Percentiles rank a stretch among this genome's conserved stretches.
phyloP scores from a whole-genome alignment of 2,888 invertebrate genomes.

The Drosophila histrio region DNA sequence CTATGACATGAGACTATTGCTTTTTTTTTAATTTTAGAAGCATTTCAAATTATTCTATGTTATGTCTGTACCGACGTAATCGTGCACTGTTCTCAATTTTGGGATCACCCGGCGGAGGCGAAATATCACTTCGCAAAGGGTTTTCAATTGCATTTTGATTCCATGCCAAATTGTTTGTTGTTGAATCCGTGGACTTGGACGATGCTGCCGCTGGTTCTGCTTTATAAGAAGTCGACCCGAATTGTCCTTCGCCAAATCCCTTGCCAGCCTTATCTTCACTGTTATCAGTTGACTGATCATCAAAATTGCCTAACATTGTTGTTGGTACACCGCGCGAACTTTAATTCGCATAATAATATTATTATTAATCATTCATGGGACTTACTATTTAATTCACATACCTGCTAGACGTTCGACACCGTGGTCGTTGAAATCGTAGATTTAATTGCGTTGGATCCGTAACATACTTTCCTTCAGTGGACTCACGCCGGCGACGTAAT shows the following conservation, averaged over 20 bases:
- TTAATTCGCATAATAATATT: neutral
- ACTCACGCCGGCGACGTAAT: constrained; percentile 90
- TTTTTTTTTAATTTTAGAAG: constrained; percentile 26
- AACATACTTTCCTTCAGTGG: constrained; percentile 91
- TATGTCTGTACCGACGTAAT: constrained; percentile 83
- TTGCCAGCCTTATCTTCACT: constrained; percentile 69
- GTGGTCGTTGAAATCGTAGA: constrained; percentile 91
- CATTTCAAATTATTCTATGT: constrained; percentile 73
- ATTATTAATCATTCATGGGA: neutral
- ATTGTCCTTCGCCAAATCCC: constrained; percentile 26
- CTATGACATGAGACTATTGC: constrained; percentile 43
- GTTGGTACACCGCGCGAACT: constrained; percentile 85
- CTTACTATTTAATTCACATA: constrained; percentile 42
- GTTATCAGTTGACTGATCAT: constrained; percentile 80
- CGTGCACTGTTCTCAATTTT: constrained; percentile 84
- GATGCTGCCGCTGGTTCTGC: neutral
- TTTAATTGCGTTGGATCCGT: constrained; percentile 93
- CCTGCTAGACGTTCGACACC: constrained; percentile 84
- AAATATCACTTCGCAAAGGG: constrained; percentile 76
- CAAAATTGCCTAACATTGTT: constrained; percentile 83
- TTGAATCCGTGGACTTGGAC: neutral
- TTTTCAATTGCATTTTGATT: constrained; percentile 66
- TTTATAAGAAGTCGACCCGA: constrained; percentile 1
- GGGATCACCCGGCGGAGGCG: constrained; percentile 83
- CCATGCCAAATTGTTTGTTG: constrained; percentile 51